phyloP scores from a whole-genome alignment of 2,797 vertebrate species.

The Picus viridis region DNA sequence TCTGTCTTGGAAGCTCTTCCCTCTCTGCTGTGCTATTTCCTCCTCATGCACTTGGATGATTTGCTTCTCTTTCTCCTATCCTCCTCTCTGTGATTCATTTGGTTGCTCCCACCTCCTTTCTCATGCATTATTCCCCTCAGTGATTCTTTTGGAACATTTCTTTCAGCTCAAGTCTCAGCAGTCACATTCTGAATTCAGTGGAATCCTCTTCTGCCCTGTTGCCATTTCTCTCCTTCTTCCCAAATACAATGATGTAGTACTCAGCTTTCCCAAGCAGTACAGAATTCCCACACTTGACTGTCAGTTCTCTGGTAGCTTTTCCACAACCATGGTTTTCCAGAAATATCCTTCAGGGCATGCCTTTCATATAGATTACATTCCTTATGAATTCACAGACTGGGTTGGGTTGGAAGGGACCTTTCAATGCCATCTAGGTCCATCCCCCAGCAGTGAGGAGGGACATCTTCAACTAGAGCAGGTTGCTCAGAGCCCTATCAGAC shows the following conservation, averaged over 20 bases:
- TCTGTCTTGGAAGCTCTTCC: background rate
- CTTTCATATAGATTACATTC: background rate
- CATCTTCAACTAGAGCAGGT: no score
- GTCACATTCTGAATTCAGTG: background rate
- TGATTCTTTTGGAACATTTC: background rate
- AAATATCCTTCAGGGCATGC: background rate
- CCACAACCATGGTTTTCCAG: no score
- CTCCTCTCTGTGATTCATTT: background rate
- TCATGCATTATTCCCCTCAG: rapidly evolving
- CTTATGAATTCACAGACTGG: no score
- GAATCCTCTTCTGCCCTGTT: background rate
- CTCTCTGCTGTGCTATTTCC: background rate
- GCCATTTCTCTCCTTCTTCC: background rate
- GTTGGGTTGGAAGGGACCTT: no score
- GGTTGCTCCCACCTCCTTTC: background rate
- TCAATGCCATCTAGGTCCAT: no score
- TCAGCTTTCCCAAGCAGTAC: background rate
- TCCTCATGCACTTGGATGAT: background rate
- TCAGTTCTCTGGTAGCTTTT: background rate
- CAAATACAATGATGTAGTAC: background rate
- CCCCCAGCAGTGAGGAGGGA: no score
- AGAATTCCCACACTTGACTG: background rate
- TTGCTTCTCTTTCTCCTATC: background rate
- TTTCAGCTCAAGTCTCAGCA: background rate
- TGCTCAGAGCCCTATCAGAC: no score